Percentiles rank a stretch among this genome's conserved stretches.
phyloP scores from a whole-genome alignment of 2,888 invertebrate genomes.

The Pheosia tremula region DNA sequence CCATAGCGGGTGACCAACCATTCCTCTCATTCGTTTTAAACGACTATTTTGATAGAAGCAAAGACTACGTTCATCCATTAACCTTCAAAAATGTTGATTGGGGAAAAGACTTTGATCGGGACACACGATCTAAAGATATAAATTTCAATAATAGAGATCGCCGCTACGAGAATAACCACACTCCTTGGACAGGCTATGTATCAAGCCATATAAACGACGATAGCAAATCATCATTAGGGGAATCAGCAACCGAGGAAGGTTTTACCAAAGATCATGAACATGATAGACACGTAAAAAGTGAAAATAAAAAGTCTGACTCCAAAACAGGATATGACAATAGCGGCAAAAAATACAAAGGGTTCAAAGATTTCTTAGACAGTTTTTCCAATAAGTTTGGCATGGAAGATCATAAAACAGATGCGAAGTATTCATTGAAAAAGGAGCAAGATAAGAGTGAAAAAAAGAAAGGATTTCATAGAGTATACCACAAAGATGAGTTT shows the following conservation, averaged over 20 bases:
- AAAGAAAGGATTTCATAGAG: constrained; percentile 67
- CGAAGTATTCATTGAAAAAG: constrained; percentile 49
- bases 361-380: constrained; percentile 64
- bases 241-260: constrained; percentile 41
- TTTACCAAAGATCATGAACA: constrained; percentile 42
- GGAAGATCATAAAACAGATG: constrained; percentile 55
- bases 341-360: constrained; percentile 49
- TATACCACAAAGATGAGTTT: constrained; percentile 76
- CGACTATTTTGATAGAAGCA: constrained; percentile 63
- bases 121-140: constrained; percentile 26
- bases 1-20: constrained; percentile 59
- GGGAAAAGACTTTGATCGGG: constrained; percentile 58
- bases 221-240: constrained; percentile 11
- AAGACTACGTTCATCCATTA: constrained; percentile 57
- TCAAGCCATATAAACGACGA: not conserved
- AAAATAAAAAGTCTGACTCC: constrained; percentile 43
- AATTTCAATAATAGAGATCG: constrained; percentile 42
- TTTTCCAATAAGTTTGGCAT: constrained; percentile 69
- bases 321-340: constrained; percentile 41
- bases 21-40: constrained; percentile 68
- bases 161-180: constrained; percentile 35
- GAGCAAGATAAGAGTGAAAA: constrained; percentile 66
- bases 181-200: constrained; percentile 7
- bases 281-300: constrained; percentile 45
- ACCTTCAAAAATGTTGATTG: constrained; percentile 61